Evolutionary conservation across 2,888 invertebrate genomes (phyloP).

Genomic region (Diaphora mendica): DNA sequence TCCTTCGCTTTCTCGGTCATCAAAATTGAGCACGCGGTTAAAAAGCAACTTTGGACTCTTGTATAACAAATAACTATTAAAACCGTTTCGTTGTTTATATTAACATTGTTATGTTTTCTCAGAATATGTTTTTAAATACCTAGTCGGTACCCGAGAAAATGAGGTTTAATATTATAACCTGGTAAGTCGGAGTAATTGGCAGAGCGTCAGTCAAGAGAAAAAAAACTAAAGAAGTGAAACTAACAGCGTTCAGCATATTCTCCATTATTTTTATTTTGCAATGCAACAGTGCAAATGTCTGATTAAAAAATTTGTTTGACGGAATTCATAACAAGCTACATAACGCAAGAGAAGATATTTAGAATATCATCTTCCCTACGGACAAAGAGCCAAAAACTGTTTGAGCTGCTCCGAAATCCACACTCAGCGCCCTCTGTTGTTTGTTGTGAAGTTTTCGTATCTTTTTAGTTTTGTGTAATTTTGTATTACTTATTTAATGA

Average conservation of each 20-base stretch:
- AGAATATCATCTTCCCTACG: conserved; percentile 16
- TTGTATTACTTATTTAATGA: too few species aligned
- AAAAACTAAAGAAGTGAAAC: conserved; percentile 56
- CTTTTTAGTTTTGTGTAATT: too few species aligned
- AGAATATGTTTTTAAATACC: conserved; percentile 37
- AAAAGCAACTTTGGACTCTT: too few species aligned
- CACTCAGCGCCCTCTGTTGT: too few species aligned
- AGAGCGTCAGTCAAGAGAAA: conserved; percentile 53
- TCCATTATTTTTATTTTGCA: conserved; percentile 53
- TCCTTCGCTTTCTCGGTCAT: too few species aligned
- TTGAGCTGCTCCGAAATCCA: neutral
- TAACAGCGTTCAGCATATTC: conserved; percentile 50
- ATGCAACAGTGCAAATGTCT: conserved; percentile 51
- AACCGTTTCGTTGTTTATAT: neutral
- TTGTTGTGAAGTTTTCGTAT: too few species aligned
- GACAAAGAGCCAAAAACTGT: neutral
- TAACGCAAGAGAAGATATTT: conserved; percentile 56
- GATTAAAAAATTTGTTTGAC: conserved; percentile 55
- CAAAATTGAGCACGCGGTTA: too few species aligned
- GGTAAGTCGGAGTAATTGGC: conserved; percentile 30
- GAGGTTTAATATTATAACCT: conserved; percentile 62
- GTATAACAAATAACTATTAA: too few species aligned
- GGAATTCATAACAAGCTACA: conserved; percentile 53
- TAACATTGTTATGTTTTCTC: conserved; percentile 48
- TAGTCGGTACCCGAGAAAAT: conserved; percentile 44